These are phyloP conservation scores for Lobophora halterata DNA, from an alignment of 2,888 invertebrate genomes.

Conservation along the genomic window DNA sequence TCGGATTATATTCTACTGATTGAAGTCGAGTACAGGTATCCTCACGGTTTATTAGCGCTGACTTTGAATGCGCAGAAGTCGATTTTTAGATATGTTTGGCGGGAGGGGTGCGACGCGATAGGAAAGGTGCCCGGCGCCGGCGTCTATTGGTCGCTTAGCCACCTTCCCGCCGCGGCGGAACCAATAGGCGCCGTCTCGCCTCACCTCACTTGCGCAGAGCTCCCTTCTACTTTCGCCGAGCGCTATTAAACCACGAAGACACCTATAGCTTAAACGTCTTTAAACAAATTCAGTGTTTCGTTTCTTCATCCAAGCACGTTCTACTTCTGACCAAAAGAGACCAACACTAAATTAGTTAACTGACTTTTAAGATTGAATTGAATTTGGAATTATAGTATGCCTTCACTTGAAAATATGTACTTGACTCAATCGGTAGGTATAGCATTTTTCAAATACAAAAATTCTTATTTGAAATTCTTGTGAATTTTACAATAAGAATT, in stretches of 20 bases:
- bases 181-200: too few relatives aligned
- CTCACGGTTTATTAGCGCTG: not conserved
- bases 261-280: not conserved
- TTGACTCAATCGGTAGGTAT: constrained; percentile 25
- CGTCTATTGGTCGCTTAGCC: too few relatives aligned
- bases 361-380: not conserved
- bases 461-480: constrained; percentile 22
- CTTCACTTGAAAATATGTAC: constrained; percentile 8
- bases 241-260: too few relatives aligned
- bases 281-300: constrained; percentile 19
- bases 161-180: too few relatives aligned
- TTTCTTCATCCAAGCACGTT: constrained; percentile 20
- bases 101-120: too few relatives aligned
- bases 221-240: too few relatives aligned
- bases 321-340: constrained; percentile 11
- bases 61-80: too few relatives aligned
- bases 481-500: constrained; percentile 24
- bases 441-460: constrained; percentile 26
- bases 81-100: too few relatives aligned
- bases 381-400: not conserved
- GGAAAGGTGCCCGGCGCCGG: too few relatives aligned
- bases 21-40: constrained; percentile 21
- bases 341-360: constrained; percentile 15
- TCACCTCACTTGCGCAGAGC: too few relatives aligned
- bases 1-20: constrained; percentile 18